These are phyloP conservation scores for Subanguina moxae DNA, from an alignment of 1,140 invertebrate genomes.

Conservation along the genomic window DNA sequence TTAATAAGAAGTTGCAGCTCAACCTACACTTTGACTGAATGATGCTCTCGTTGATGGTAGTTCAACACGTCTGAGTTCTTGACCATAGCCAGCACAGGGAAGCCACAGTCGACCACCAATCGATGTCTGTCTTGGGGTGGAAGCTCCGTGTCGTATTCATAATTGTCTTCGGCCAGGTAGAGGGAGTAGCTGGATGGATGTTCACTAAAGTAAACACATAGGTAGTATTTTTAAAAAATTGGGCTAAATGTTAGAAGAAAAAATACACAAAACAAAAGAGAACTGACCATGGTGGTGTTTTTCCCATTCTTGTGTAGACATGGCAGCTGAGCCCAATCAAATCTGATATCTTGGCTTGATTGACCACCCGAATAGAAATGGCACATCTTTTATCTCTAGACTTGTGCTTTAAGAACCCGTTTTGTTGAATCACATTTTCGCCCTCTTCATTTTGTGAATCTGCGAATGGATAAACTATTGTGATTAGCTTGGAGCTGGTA, in stretches of 20 bases:
- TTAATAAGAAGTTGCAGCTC: neutral
- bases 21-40: neutral
- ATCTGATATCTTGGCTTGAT: slow-evolving; percentile 1
- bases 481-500: neutral
- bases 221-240: too few species aligned
- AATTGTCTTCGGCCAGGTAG: slow-evolving; percentile 8
- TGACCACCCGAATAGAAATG: slow-evolving; percentile 4
- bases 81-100: slow-evolving; percentile 6
- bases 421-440: too few species aligned
- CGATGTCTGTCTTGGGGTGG: slow-evolving; percentile 11
- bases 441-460: neutral
- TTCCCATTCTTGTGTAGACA: slow-evolving; percentile 6
- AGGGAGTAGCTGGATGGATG: slow-evolving; percentile 6
- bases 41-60: neutral
- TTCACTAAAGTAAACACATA: slow-evolving; percentile 3
- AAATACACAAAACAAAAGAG: neutral
- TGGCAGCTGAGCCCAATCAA: slow-evolving; percentile 13
- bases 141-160: slow-evolving; percentile 1
- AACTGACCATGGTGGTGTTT: neutral
- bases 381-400: neutral
- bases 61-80: slow-evolving; percentile 8
- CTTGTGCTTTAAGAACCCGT: too few species aligned
- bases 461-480: neutral
- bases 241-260: too few species aligned
- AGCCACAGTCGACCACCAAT: slow-evolving; percentile 6